phyloP scores from a whole-genome alignment of 2,888 invertebrate species.

The Liposcelis brunnea region DNA sequence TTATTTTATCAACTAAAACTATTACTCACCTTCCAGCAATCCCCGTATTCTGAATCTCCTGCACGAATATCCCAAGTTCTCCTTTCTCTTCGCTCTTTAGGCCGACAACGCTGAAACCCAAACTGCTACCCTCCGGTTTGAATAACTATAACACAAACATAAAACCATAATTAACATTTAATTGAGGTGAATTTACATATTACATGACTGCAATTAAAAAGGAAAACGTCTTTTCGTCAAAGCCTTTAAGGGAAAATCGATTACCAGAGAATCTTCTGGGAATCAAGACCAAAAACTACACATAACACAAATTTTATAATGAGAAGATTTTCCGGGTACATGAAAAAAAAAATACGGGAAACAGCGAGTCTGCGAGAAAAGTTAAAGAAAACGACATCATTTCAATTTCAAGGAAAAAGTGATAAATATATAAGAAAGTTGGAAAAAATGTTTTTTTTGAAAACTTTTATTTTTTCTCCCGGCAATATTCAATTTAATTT shows the following conservation, averaged over 20 bases:
- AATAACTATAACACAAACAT: constrained; percentile 28
- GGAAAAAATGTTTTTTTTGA: too few species aligned
- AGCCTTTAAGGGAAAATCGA: too few species aligned
- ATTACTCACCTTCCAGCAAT: constrained; percentile 42
- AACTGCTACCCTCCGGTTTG: constrained; percentile 46
- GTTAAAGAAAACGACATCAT: too few species aligned
- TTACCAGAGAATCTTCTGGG: too few species aligned
- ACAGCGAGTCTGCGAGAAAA: too few species aligned
- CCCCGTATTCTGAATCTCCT: constrained; percentile 44
- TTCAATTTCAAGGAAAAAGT: too few species aligned
- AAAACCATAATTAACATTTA: constrained; percentile 2
- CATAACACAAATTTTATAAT: background rate
- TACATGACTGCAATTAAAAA: background rate
- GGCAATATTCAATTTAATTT: too few species aligned
- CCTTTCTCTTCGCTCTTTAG: constrained; percentile 40
- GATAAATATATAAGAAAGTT: too few species aligned
- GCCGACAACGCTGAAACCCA: constrained; percentile 52
- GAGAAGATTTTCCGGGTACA: background rate
- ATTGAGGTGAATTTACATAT: background rate
- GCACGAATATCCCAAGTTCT: constrained; percentile 47
- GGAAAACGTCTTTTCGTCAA: background rate
- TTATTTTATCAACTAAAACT: too few species aligned
- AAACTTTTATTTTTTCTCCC: too few species aligned
- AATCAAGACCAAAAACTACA: too few species aligned
- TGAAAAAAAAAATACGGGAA: background rate